These are phyloP conservation scores for Miichthys miiuy DNA, from an alignment of 2,797 vertebrate species.

Conservation along the genomic window DNA sequence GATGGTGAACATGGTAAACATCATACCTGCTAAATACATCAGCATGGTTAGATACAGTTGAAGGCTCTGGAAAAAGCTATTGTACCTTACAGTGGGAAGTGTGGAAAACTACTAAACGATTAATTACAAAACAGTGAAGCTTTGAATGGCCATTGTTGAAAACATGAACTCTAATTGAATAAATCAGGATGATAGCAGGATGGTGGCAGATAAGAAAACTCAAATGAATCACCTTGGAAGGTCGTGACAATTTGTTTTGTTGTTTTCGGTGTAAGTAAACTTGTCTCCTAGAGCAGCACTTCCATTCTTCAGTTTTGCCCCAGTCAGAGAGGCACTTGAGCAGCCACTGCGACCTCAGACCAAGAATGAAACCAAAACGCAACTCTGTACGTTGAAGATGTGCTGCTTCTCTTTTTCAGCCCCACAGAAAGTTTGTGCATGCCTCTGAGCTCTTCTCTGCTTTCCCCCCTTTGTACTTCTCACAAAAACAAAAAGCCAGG, in stretches of 20 bases:
- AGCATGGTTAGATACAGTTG: not conserved
- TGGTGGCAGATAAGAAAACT: not conserved
- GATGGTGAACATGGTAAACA: no score
- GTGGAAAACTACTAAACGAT: not conserved
- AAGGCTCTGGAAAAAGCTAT: not conserved
- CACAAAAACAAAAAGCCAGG: conserved; percentile 20
- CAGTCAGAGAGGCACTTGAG: not conserved
- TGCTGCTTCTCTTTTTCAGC: not conserved
- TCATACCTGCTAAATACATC: no score
- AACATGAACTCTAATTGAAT: no score
- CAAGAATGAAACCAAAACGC: not conserved
- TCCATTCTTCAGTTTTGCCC: not conserved
- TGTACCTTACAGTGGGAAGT: not conserved
- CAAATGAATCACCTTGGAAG: not conserved
- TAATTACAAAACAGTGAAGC: not conserved
- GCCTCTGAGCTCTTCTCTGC: not conserved
- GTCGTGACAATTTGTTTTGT: no score
- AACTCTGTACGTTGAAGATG: not conserved
- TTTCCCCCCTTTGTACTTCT: conserved; percentile 5
- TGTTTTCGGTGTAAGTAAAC: no score
- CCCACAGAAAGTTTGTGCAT: not conserved
- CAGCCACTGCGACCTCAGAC: not conserved
- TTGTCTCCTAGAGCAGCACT: no score
- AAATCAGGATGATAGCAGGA: no score
- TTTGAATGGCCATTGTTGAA: no score